These are phyloP conservation scores for Sander vitreus DNA, from an alignment of 2,113 vertebrate genomes.

Conservation along the genomic window DNA sequence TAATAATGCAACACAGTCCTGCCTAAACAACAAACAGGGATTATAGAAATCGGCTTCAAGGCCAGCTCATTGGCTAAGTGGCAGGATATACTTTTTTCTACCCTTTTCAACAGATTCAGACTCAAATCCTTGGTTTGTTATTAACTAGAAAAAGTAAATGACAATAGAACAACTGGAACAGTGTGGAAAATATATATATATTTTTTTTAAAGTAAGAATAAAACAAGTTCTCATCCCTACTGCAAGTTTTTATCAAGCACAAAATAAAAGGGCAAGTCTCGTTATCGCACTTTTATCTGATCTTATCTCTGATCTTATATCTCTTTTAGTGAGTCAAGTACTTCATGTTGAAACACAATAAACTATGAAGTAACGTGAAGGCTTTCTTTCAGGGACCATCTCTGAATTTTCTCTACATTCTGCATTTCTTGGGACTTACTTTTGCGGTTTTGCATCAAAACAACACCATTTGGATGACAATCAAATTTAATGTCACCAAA, in stretches of 20 bases:
- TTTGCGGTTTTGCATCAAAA: conserved; percentile 1
- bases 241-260: too few relatives aligned
- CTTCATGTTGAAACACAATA: background rate
- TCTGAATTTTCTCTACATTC: background rate
- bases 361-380: background rate
- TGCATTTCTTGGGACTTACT: background rate
- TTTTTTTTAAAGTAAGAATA: background rate
- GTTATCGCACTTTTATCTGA: background rate
- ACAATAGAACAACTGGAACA: too few relatives aligned
- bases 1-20: background rate
- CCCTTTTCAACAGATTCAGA: background rate
- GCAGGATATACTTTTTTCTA: background rate
- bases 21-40: background rate
- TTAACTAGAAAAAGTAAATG: too few relatives aligned
- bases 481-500: background rate
- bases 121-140: background rate
- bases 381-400: background rate
- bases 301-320: background rate
- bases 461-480: background rate
- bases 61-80: background rate
- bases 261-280: background rate
- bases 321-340: background rate
- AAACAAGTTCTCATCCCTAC: background rate
- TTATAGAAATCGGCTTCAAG: background rate
- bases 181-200: too few relatives aligned